Evolutionary conservation across 2,113 vertebrate genomes (phyloP).

Genomic region (Motacilla alba): DNA sequence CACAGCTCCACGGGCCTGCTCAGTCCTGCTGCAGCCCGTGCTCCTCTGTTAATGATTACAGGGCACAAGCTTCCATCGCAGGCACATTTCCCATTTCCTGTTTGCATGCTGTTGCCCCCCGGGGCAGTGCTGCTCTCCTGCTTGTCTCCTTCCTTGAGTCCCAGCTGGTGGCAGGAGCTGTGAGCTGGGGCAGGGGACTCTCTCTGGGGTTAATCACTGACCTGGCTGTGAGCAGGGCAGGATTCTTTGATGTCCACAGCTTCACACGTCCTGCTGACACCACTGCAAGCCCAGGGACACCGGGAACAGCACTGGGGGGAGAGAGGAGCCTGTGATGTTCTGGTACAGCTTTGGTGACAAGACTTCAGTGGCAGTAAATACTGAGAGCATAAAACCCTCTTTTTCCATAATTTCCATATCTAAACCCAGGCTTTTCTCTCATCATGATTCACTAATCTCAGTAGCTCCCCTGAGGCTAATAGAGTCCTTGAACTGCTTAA

Average conservation of each 20-base stretch:
- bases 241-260: background rate
- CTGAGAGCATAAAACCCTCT: background rate
- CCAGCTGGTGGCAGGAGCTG: background rate
- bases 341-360: background rate
- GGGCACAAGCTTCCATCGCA: background rate
- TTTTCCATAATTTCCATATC: background rate
- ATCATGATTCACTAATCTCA: background rate
- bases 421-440: background rate
- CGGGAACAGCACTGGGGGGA: rapidly evolving
- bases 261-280: background rate
- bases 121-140: background rate
- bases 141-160: rapidly evolving
- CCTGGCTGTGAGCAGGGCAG: background rate
- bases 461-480: conserved; percentile 4
- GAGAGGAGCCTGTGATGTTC: background rate
- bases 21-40: background rate
- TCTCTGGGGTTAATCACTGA: background rate
- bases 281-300: background rate
- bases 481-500: conserved; percentile 53
- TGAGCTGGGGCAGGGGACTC: background rate
- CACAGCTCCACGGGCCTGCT: background rate
- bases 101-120: background rate
- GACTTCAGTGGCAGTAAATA: background rate
- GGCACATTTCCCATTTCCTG: background rate
- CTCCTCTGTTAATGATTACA: background rate